Evolutionary conservation across 2,113 vertebrate genomes (phyloP), one percentile per base, ranked within the genome.

Genomic region (Rhinolophus ferrumequinum): DNA sequence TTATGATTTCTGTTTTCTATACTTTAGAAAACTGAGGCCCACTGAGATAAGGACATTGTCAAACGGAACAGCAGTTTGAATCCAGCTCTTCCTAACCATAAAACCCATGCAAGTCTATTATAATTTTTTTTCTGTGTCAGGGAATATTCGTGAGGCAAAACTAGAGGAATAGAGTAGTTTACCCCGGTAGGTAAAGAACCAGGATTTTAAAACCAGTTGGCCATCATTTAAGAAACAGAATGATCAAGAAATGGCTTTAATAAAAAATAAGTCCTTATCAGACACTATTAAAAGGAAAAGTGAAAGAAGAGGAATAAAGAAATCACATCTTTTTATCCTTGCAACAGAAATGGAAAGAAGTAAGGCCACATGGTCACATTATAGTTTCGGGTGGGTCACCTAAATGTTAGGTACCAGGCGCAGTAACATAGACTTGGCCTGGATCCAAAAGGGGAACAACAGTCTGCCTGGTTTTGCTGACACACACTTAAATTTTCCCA

Each of bases 301-400:
- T 47, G 33, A 87, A 56, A 9, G 7, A 80, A 28, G 30, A 90
- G 28, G 75, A 58, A 66, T 14, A n/a, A 69, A 94, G 18, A 28
- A 4, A 62, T 30, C 30, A 30, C 0, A 0, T 85, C 1, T 75
- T 80, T 92, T 70, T 47, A 19, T 77, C 38, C 9, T 89, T 77
- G 50, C 10, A 88, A n/a, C 50, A 83, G 15, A 90, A 87, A 72
- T 67, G 35, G 44, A 92, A 92, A 93, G 92, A 83, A 90, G 15
- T 30, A 73, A 64, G 30, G 66, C 30, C 70, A 85, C 5, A 1
- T 35, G 33, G 62, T 80, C 60, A 97, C 64, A 75, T 69, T 44
- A 30, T 13, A 79, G 26, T 95, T 77, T 84, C 50, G 47, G 35
- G 66, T 84, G 33, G 13, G 18, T 82, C 69, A 72, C 60, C 30